Evolutionary conservation across 2,888 invertebrate genomes (phyloP).

Genomic region (Chrysodeixis includens): DNA sequence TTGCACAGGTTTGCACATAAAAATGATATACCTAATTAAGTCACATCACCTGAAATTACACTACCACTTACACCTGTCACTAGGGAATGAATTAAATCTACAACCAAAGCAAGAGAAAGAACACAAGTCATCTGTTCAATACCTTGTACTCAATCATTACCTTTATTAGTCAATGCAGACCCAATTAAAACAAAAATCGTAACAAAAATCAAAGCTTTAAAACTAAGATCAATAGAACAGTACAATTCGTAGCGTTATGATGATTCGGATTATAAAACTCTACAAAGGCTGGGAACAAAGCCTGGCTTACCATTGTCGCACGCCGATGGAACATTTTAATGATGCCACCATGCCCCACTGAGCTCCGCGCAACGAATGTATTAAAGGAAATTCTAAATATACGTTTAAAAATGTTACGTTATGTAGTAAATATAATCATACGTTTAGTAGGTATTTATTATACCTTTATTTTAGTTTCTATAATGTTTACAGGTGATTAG

Average conservation of each 20-base stretch:
- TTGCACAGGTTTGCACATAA: too few relatives aligned
- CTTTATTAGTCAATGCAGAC: too few relatives aligned
- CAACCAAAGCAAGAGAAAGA: too few relatives aligned
- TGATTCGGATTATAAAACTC: constrained; percentile 52
- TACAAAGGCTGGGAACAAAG: constrained; percentile 57
- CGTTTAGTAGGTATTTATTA: too few relatives aligned
- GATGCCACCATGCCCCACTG: constrained; percentile 35
- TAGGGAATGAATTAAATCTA: too few relatives aligned
- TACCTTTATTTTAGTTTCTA: too few relatives aligned
- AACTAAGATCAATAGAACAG: constrained; percentile 10
- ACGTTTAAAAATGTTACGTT: background rate
- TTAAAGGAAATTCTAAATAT: constrained; percentile 9
- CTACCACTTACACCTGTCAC: too few relatives aligned
- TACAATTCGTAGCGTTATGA: constrained; percentile 38
- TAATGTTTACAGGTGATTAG: too few relatives aligned
- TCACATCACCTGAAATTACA: too few relatives aligned
- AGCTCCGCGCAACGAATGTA: constrained; percentile 19
- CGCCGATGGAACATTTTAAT: constrained; percentile 56
- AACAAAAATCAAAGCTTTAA: background rate
- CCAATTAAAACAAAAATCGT: background rate
- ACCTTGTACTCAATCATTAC: too few relatives aligned
- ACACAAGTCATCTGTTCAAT: too few relatives aligned
- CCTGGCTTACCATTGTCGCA: constrained; percentile 44
- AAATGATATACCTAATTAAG: too few relatives aligned
- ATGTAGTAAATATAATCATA: background rate